Percentiles rank a stretch among this genome's conserved stretches.
Evolutionary conservation across 2,797 vertebrate species (phyloP).

Genomic region (Intellagama lesueurii): DNA sequence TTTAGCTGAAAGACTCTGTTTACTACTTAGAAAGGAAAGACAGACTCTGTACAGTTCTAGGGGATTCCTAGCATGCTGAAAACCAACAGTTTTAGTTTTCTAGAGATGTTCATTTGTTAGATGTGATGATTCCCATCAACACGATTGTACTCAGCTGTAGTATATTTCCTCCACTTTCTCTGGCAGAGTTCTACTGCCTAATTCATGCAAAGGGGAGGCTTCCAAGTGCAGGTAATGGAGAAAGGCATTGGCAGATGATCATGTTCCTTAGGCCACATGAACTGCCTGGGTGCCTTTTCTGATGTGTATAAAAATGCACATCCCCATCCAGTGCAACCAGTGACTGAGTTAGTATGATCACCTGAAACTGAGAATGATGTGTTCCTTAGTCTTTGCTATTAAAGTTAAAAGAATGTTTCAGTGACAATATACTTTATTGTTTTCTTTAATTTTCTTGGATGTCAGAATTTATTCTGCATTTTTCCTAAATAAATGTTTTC

Average conservation of each 20-base stretch:
- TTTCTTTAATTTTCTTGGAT: not conserved
- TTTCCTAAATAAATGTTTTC: constrained; percentile 12
- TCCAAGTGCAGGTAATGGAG: not conserved
- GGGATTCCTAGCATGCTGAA: not conserved
- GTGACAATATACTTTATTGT: not conserved
- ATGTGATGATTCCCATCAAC: not conserved
- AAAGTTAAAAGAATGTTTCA: not conserved
- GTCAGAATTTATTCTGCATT: not conserved
- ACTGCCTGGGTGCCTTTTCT: not conserved
- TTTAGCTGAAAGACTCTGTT: not conserved
- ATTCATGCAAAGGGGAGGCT: not conserved
- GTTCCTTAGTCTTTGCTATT: not conserved
- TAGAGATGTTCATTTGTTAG: not conserved
- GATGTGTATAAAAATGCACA: not conserved
- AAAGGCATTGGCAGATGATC: not conserved
- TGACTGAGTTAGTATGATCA: not conserved
- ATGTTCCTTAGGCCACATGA: not conserved
- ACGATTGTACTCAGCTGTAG: not conserved
- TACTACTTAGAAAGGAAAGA: not conserved
- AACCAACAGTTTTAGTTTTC: not conserved
- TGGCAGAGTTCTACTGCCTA: not conserved
- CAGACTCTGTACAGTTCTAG: not conserved
- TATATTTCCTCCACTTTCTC: not conserved
- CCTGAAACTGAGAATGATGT: not conserved
- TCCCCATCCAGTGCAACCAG: not conserved